Evolutionary conservation across 2,888 invertebrate species (phyloP), one percentile per base, ranked within the genome.

Genomic region (Coelopa pilipes): DNA sequence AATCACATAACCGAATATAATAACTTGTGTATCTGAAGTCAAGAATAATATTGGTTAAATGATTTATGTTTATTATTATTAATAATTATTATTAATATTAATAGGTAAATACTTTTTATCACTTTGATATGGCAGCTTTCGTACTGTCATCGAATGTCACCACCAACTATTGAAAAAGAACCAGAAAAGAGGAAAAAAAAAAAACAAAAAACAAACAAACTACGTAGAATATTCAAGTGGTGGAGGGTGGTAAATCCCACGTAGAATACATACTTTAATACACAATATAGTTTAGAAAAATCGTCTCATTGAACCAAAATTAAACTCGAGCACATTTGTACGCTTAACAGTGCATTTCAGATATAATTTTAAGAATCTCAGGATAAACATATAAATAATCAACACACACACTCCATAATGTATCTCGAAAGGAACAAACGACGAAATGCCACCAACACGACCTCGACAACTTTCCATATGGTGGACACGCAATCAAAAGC

Each of bases 261-360:
- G 69, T 49, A 60, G 70, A 70, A 70, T 70, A 70, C 70, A 70
- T 60, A 60, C 60, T 60, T 60, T 60, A 21, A 21, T 24, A 60
- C 24, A 60, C 19, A 47, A 60, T 49, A 60, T 49, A 24, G 53
- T 34, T 34, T 24, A 24, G 49, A 60, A 67, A 53, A 55, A 53
- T 24, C 13, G 17, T 34, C 12, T 0, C 53, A 53, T 1, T 55
- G 34, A 5, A 53, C 15, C 15, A 34, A 62, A 62, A 34, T 62
- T 34, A 62, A 45, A 24, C 53, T 53, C 13, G 2, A 11, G n/a
- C 53, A n/a, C 4, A 53, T 53, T 53, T 53, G n/a, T 13, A n/a
- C 13, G 10, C 10, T 15, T 53, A 2, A 53, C 13, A 7, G 3
- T 15, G n/a, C 53, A 53, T 11, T 46, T 60, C 10, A 5, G 12